Conservation (phyloP, 2,797 vertebrate species). For the Euthynnus affinis region DNA sequence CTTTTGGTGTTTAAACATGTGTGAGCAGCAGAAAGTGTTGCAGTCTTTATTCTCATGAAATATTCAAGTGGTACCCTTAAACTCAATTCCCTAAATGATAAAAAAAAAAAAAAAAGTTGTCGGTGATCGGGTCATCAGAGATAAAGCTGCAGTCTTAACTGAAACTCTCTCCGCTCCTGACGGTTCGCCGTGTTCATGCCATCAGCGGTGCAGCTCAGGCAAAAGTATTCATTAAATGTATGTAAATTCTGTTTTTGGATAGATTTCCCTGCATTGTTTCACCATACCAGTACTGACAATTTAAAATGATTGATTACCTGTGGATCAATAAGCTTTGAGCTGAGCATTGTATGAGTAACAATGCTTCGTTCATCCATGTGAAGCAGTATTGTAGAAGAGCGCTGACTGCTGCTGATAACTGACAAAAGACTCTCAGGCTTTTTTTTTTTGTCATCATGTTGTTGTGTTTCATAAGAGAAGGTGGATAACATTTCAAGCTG, state of each 20-base stretch:
- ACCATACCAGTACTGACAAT: background rate
- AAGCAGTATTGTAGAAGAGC: conserved; percentile 1
- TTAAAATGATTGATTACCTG: conserved; percentile 26
- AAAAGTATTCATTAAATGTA: no score
- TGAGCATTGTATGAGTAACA: background rate
- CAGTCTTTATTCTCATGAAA: background rate
- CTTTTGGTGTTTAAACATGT: conserved; percentile 2
- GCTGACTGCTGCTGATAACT: conserved; percentile 29
- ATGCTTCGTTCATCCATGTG: background rate
- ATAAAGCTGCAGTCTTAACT: no score
- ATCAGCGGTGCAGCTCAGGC: no score
- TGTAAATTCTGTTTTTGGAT: background rate
- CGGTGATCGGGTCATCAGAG: no score
- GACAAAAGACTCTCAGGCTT: background rate
- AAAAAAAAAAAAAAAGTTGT: no score
- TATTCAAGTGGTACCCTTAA: background rate
- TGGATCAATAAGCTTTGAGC: conserved; percentile 6
- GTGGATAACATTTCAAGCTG: conserved; percentile 14
- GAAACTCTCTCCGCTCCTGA: no score
- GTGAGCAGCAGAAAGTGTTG: background rate
- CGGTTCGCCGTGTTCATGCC: no score
- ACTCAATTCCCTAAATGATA: no score
- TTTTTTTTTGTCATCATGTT: conserved; percentile 1
- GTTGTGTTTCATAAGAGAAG: conserved; percentile 17
- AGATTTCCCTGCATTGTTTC: background rate